These are phyloP conservation scores for Enteromius treurensis DNA, from an alignment of 2,797 vertebrate species.

Conservation along the genomic window DNA sequence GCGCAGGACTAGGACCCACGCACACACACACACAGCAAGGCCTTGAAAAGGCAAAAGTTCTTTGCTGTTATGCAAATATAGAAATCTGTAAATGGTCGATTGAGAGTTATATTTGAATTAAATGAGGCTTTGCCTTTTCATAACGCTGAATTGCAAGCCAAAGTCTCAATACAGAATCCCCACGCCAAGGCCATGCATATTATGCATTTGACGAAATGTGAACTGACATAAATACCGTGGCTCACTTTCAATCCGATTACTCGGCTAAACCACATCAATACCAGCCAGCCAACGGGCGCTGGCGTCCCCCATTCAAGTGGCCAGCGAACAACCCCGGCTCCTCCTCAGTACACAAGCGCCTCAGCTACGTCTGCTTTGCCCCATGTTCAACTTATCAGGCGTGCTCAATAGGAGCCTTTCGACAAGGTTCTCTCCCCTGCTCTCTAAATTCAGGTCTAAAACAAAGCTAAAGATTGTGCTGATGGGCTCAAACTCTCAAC, in stretches of 20 bases:
- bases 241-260: slow-evolving; percentile 97
- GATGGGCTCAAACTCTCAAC: slow-evolving; percentile 62
- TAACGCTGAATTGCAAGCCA: slow-evolving; percentile 82
- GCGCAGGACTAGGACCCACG: slow-evolving; percentile 53
- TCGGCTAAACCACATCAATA: slow-evolving; percentile 93
- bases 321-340: slow-evolving; percentile 81
- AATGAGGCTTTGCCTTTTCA: slow-evolving; percentile 87
- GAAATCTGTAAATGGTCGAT: slow-evolving; percentile 82
- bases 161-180: slow-evolving; percentile 83
- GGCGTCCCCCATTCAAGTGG: slow-evolving; percentile 91
- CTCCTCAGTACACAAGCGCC: slow-evolving; percentile 86
- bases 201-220: slow-evolving; percentile 96
- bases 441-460: slow-evolving; percentile 74
- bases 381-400: slow-evolving; percentile 88
- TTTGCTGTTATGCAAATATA: slow-evolving; percentile 97
- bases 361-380: slow-evolving; percentile 82
- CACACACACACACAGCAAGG: slow-evolving; percentile 45
- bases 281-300: slow-evolving; percentile 86
- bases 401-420: slow-evolving; percentile 86
- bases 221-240: slow-evolving; percentile 98
- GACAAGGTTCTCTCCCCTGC: slow-evolving; percentile 88
- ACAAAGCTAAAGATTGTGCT: slow-evolving; percentile 78
- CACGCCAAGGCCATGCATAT: slow-evolving; percentile 90
- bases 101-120: slow-evolving; percentile 98
- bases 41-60: slow-evolving; percentile 82